A percentile compares a stretch with the other conserved stretches of the same genome.
These are phyloP conservation scores for Sminthopsis crassicaudata DNA, from an alignment of 2,113 vertebrate species.

Conservation along the genomic window DNA sequence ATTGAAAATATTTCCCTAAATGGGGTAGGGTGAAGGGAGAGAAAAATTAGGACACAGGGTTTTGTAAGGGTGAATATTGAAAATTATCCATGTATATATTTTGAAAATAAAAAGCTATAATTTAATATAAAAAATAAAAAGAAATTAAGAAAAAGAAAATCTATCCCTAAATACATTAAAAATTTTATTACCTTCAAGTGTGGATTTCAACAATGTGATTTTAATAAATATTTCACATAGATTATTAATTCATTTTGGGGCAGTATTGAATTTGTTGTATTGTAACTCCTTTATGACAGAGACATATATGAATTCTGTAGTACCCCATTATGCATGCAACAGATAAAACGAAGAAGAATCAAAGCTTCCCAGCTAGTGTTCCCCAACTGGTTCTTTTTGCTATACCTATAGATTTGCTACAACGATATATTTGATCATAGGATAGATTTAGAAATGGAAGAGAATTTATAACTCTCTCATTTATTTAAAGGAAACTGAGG, in stretches of 20 bases:
- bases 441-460: not conserved
- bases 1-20: not conserved
- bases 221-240: not conserved
- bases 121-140: too few species aligned
- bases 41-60: too few species aligned
- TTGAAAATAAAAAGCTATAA: too few species aligned
- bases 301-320: not conserved
- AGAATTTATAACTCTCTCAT: not conserved
- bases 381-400: not conserved
- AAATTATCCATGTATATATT: too few species aligned
- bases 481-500: not conserved
- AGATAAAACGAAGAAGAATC: not conserved
- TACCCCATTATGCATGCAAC: not conserved
- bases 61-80: too few species aligned
- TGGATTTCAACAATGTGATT: not conserved
- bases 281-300: conserved; percentile 27
- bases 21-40: too few species aligned
- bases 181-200: not conserved
- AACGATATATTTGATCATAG: not conserved
- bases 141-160: not conserved
- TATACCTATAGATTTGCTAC: not conserved
- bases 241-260: conserved; percentile 28
- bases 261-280: not conserved
- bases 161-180: not conserved
- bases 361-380: not conserved